Base-by-base conservation (phyloP, 2,888 invertebrate species). In the Drosophila emarginata region DNA sequence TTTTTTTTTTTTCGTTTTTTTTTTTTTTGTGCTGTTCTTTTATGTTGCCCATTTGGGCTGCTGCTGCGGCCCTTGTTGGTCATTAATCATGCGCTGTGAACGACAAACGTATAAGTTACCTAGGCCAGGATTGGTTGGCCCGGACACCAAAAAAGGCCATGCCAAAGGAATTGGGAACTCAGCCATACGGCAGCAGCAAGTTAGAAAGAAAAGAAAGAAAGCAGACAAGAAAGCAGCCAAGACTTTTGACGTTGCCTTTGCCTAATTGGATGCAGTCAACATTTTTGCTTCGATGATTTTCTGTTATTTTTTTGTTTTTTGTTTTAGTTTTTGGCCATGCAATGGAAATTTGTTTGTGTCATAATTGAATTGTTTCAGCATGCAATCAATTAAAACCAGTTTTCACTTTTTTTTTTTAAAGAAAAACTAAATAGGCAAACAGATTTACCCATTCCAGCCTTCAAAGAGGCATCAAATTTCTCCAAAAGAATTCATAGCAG, bases 31-130 rank as follows among this genome's bases (percentile, higher is more conserved):
- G 50, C 53, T 28, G 18, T 76, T 69, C 72, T 72, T 71, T 58
- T 32, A 61, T 74, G 60, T 63, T 67, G 54, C 62, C 74, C 74
- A 78, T 74, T 74, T 78, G 86, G 80, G 78, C 67, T 74, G 80
- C 78, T 69, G 54, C 87, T 77, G 72, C 80, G 87, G 90, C 90
- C 90, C 90, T 90, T 89, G 88, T 81, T 86, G 88, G 86, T 87
- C 90, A 90, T 90, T 90, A 90, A 90, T 90, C 91, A 90, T 90
- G 89, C 80, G 78, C 80, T 86, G 80, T 81, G 79, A 81, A 79
- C 81, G 88, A 81, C 89, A 79, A 79, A 81, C 81, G 88, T 79
- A 89, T 88, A 84, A 86, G 85, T 81, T 80, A 87, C 82, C 82
- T 86, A 86, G 83, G 76, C 74, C 32, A 18, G 54, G 74, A 84